phyloP scores from a whole-genome alignment of 2,113 vertebrate genomes.

The Amazona vittata region DNA sequence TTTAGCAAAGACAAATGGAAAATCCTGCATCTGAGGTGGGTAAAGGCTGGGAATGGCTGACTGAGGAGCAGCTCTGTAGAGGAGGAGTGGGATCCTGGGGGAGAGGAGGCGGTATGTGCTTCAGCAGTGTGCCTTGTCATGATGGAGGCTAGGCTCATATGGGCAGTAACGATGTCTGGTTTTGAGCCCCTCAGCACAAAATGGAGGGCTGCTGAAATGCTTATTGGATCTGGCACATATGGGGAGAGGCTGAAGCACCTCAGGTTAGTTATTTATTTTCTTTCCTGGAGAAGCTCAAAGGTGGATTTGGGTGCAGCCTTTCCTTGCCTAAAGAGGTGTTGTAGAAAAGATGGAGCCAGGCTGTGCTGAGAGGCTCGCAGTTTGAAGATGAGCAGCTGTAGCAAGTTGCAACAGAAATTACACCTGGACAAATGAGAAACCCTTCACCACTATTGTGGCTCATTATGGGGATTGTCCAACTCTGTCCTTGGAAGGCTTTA shows the following conservation, averaged over 20 bases:
- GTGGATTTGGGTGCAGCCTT: neutral
- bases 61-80: neutral
- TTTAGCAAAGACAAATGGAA: neutral
- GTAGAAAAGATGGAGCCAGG: neutral
- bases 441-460: neutral
- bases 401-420: neutral
- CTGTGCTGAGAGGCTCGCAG: neutral
- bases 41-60: neutral
- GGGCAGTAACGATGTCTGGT: rapidly evolving
- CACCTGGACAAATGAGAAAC: neutral
- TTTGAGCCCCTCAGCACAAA: neutral
- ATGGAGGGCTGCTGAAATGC: neutral
- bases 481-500: neutral
- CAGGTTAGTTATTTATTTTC: rapidly evolving
- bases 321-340: neutral
- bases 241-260: neutral
- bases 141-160: neutral
- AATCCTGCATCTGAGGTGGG: neutral
- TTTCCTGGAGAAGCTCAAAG: neutral
- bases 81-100: neutral
- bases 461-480: neutral
- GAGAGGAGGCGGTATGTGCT: neutral
- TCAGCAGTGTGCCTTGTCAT: too few species aligned
- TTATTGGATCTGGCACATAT: neutral
- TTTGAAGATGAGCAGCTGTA: neutral